Evolutionary conservation across 2,888 invertebrate genomes (phyloP).

Genomic region (Ethmia dodecea): DNA sequence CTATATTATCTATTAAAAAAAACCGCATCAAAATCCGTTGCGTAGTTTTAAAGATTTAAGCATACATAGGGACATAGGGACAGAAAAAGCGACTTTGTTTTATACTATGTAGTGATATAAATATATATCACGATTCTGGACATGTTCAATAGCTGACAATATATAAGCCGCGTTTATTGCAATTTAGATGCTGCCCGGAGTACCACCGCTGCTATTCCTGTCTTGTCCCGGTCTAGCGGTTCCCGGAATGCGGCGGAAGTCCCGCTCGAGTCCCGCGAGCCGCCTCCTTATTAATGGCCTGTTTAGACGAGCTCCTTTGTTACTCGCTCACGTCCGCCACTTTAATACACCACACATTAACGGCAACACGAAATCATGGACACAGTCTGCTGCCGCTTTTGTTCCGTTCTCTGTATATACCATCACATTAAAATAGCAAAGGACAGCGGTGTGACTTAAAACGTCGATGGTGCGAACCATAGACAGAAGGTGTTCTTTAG

Average conservation of each 20-base stretch:
- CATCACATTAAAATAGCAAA: slow-evolving; percentile 31
- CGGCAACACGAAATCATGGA: slow-evolving; percentile 23
- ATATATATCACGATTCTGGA: too few relatives aligned
- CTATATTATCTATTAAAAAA: too few relatives aligned
- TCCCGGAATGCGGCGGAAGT: slow-evolving; percentile 72
- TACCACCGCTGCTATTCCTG: slow-evolving; percentile 54
- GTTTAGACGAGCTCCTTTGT: slow-evolving; percentile 74
- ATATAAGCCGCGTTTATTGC: not conserved
- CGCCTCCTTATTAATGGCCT: slow-evolving; percentile 75
- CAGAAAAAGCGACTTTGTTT: too few relatives aligned
- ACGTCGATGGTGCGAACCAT: slow-evolving; percentile 32
- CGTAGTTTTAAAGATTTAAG: too few relatives aligned
- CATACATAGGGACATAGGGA: too few relatives aligned
- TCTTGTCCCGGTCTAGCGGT: slow-evolving; percentile 62
- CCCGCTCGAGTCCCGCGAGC: slow-evolving; percentile 57
- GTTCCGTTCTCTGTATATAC: slow-evolving; percentile 16
- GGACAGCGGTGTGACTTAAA: slow-evolving; percentile 24
- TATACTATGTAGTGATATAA: too few relatives aligned
- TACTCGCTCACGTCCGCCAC: slow-evolving; percentile 68
- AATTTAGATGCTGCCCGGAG: not conserved
- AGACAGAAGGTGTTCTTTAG: slow-evolving; percentile 35
- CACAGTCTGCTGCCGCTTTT: slow-evolving; percentile 26
- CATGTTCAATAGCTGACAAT: not conserved
- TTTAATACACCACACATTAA: slow-evolving; percentile 36
- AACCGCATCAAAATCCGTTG: too few relatives aligned